These are phyloP conservation scores for Cecropterus lyciades DNA, from an alignment of 1,140 invertebrate species.

Conservation along the genomic window DNA sequence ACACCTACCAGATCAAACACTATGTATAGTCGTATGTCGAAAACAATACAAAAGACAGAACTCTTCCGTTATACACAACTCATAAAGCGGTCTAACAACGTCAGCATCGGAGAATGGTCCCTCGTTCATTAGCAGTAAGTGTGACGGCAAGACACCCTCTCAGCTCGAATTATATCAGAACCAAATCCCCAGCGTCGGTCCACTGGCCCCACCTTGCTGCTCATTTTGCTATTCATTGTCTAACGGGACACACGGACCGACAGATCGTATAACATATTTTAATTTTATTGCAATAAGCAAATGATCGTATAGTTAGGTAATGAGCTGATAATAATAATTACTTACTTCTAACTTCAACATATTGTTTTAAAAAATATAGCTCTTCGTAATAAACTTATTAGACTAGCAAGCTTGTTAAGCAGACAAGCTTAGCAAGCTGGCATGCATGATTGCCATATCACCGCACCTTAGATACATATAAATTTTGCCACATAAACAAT, in stretches of 20 bases:
- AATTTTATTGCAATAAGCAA: too few species aligned
- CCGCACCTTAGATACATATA: too few species aligned
- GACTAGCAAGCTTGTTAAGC: too few species aligned
- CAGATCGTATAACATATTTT: constrained; percentile 15
- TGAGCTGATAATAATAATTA: too few species aligned
- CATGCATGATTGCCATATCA: too few species aligned
- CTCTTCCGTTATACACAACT: not conserved
- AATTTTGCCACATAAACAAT: too few species aligned
- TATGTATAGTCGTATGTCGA: not conserved
- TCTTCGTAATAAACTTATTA: too few species aligned
- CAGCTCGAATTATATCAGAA: constrained; percentile 71
- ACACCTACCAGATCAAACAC: too few species aligned
- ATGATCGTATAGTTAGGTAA: too few species aligned
- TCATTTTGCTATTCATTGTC: constrained; percentile 65
- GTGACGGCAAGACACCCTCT: constrained; percentile 58
- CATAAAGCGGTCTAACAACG: constrained; percentile 11
- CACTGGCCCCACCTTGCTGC: constrained; percentile 56
- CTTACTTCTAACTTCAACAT: too few species aligned
- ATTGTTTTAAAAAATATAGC: too few species aligned
- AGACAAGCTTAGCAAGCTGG: too few species aligned
- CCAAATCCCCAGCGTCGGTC: constrained; percentile 58
- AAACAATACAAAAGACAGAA: not conserved
- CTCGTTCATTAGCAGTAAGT: constrained; percentile 71
- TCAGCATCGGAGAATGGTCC: constrained; percentile 47
- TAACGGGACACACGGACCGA: constrained; percentile 42